phyloP scores from a whole-genome alignment of 2,888 invertebrate species.

The Atherix ibis region DNA sequence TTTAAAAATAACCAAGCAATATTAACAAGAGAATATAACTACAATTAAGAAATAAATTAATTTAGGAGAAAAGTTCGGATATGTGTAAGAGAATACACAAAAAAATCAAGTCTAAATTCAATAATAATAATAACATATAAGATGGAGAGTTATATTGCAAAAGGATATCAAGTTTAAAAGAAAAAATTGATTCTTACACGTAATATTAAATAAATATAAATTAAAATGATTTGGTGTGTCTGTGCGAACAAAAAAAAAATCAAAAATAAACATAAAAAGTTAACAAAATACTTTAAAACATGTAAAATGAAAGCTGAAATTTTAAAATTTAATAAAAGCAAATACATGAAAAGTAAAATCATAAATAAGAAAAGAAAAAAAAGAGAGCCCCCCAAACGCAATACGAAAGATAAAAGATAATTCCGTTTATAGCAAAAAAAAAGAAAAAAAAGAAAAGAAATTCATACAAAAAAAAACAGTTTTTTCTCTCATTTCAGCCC shows the following conservation, averaged over 20 bases:
- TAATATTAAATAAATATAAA: constrained; percentile 3
- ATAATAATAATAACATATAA: too few relatives aligned
- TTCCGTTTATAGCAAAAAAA: too few relatives aligned
- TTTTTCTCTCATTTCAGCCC: constrained; percentile 19
- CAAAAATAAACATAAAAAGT: background rate
- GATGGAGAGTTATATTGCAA: too few relatives aligned
- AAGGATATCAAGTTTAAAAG: too few relatives aligned
- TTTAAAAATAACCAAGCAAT: background rate
- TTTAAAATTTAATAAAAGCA: background rate
- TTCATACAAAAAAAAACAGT: constrained; percentile 1
- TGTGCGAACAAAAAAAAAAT: too few relatives aligned
- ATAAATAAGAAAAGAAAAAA: constrained; percentile 1
- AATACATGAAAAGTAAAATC: constrained; percentile 1
- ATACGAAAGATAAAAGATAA: constrained; percentile 7
- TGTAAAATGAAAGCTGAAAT: constrained; percentile 1
- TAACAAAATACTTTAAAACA: background rate
- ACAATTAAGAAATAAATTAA: too few relatives aligned
- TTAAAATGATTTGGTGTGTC: too few relatives aligned
- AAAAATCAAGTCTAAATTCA: too few relatives aligned
- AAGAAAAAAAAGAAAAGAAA: constrained; percentile 3
- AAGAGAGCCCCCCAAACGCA: constrained; percentile 10
- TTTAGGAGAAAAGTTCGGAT: too few relatives aligned
- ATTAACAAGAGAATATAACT: background rate
- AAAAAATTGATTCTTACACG: constrained; percentile 1
- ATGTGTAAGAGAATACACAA: too few relatives aligned